phyloP scores from a whole-genome alignment of 1,140 invertebrate species.

The Linepithema humile region DNA sequence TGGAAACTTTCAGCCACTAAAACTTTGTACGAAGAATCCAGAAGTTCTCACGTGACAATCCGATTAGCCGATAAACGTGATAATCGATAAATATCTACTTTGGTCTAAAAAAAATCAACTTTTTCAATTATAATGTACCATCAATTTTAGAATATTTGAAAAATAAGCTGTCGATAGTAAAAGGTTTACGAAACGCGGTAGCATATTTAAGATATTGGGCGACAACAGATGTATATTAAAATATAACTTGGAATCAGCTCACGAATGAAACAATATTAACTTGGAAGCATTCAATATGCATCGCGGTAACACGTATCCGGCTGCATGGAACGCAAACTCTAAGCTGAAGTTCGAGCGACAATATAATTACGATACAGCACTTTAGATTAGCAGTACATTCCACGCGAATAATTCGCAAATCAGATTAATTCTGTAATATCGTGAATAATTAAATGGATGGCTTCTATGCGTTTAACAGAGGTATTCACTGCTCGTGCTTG shows the following conservation, averaged over 20 bases:
- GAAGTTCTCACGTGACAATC: not conserved
- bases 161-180: not conserved
- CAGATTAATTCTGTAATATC: constrained; percentile 6
- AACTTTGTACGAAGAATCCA: not conserved
- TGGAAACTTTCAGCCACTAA: not conserved
- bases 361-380: constrained; percentile 29
- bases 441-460: constrained; percentile 2
- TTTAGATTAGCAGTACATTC: constrained; percentile 13
- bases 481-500: no score
- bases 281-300: constrained; percentile 30
- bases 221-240: not conserved
- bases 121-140: not conserved
- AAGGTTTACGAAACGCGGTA: not conserved
- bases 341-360: constrained; percentile 25
- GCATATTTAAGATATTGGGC: not conserved
- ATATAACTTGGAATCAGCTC: constrained; percentile 20
- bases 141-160: not conserved
- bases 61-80: not conserved
- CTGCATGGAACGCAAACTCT: constrained; percentile 16
- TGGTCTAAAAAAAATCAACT: not conserved
- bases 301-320: not conserved
- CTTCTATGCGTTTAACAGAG: not conserved
- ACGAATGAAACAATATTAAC: constrained; percentile 16
- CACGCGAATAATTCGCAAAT: not conserved
- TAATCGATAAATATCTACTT: not conserved